phyloP scores from a whole-genome alignment of 1,140 invertebrate genomes.

The Zaprionus gabonicus region DNA sequence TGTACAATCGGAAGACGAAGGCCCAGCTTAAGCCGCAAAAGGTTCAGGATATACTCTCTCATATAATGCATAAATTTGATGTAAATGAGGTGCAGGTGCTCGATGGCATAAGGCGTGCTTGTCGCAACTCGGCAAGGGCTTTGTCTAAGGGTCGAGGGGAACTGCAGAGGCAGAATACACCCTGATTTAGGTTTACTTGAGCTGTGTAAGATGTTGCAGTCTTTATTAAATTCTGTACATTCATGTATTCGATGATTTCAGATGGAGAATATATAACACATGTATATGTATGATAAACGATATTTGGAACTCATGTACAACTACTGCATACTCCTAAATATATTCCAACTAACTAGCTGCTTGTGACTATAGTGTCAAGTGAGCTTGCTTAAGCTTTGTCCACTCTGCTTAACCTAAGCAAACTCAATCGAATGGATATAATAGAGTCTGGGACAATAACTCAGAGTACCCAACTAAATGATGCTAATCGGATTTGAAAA shows the following conservation, averaged over 20 bases:
- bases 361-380: no score
- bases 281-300: no score
- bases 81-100: not conserved
- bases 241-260: not conserved
- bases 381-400: no score
- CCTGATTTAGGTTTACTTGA: not conserved
- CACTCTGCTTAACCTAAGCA: conserved; percentile 4
- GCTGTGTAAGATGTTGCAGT: not conserved
- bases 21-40: not conserved
- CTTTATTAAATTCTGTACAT: not conserved
- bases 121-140: not conserved
- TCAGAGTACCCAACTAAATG: conserved; percentile 66
- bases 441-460: conserved; percentile 64
- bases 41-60: conserved; percentile 23
- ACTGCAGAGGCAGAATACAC: not conserved
- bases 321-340: no score
- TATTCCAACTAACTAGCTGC: no score
- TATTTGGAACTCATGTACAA: no score
- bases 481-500: conserved; percentile 82
- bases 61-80: conserved; percentile 2
- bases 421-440: conserved; percentile 77
- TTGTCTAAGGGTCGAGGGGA: not conserved
- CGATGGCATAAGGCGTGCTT: not conserved
- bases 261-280: not conserved
- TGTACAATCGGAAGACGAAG: not conserved